Evolutionary conservation across 2,888 invertebrate genomes (phyloP), one percentile per base, ranked within the genome.

Genomic region (Hydriomena furcata): DNA sequence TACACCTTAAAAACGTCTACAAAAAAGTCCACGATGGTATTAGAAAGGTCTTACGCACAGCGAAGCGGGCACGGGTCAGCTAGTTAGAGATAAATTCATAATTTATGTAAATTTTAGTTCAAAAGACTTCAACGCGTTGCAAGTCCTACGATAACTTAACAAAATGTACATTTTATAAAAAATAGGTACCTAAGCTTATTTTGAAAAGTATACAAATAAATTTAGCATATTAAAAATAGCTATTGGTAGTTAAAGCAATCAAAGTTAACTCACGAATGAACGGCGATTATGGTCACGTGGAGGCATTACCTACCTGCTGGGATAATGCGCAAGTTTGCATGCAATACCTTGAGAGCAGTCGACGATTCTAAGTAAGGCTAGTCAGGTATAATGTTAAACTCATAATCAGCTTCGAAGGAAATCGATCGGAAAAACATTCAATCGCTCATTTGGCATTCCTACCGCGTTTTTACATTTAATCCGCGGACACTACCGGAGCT

Each of bases 391-490:
- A 66, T 67, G 52, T 63, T 61, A 61, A 62, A 64, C 62, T 64
- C 57, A 61, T 65, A 65, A 65, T 68, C 59, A 61, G 60, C 68
- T 72, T 74, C 67, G 61, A 59, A 63, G 57, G 62, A 69, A 73
- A 68, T 60, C 67, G 61, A 60, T 64, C 55, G 58, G 61, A 68
- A 67, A 68, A 67, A 72, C 71, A 65, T 63, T 63, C 47, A 42
- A 36, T 38, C 41, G 35, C 55, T 54, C 54, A 58, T 60, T 80
- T 68, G 61, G 70, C 76, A 82, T 80, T 77, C 79, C 65, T 61
- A 58, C 48, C 67, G 58, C 68, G 71, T 61, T 58, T 65, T 69
- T 71, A 65, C 69, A 67, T 71, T 76, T 79, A 76, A 76, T 77
- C 75, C 73, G 73, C 71, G 66, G 52, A 68, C 68, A 73, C 49